phyloP scores from a whole-genome alignment of 1,140 invertebrate species.

The Coptotermes formosanus region DNA sequence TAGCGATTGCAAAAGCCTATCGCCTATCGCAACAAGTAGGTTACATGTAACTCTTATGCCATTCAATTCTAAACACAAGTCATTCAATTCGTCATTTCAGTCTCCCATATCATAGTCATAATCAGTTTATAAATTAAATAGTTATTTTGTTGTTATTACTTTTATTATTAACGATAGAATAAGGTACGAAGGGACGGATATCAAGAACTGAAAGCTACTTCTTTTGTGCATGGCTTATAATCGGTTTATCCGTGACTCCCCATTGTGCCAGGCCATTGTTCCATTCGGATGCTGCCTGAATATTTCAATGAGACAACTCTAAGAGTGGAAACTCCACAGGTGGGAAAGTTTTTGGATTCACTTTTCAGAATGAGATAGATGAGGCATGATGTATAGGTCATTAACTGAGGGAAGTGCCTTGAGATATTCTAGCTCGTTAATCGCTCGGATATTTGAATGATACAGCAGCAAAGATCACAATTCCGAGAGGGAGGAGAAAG shows the following conservation, averaged over 20 bases:
- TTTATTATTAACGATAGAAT: neutral
- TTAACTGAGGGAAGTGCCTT: neutral
- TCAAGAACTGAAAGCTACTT: neutral
- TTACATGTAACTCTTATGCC: no score
- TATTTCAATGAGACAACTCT: slow-evolving; percentile 7
- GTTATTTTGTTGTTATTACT: neutral
- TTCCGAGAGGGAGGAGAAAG: neutral
- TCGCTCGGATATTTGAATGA: neutral
- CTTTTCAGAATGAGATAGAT: neutral
- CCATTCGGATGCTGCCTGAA: neutral
- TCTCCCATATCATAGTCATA: neutral
- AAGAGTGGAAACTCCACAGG: neutral
- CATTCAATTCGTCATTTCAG: no score
- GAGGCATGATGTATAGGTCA: neutral
- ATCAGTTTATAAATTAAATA: neutral
- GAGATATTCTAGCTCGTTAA: neutral
- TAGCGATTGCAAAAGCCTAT: no score
- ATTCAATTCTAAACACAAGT: no score
- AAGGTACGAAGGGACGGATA: neutral
- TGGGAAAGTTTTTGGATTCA: neutral
- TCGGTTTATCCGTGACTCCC: neutral
- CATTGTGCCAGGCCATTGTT: neutral
- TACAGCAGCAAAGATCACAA: neutral
- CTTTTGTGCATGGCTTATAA: neutral
- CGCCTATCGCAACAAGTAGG: no score